These are phyloP conservation scores for Trematomus loennbergii DNA, from an alignment of 2,113 vertebrate genomes.

Conservation along the genomic window DNA sequence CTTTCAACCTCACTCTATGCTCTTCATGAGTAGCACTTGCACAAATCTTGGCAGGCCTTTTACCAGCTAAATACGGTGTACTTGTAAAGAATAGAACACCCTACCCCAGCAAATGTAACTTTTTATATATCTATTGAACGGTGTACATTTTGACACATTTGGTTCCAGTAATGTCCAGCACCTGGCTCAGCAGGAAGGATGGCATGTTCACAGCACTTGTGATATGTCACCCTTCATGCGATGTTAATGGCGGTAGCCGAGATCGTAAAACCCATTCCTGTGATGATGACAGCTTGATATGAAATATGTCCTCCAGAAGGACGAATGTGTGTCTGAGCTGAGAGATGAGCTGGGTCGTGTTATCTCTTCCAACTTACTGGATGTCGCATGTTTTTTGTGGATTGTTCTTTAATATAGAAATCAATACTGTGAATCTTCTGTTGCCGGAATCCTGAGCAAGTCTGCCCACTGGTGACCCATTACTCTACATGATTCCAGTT, in stretches of 20 bases:
- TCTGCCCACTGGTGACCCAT: conserved; percentile 38
- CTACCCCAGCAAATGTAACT: not conserved
- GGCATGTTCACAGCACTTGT: conserved; percentile 51
- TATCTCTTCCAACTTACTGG: conserved; percentile 22
- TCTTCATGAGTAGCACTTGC: conserved; percentile 28
- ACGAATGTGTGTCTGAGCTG: conserved; percentile 53
- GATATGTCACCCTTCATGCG: conserved; percentile 67
- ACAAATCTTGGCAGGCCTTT: not conserved
- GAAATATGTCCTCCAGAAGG: conserved; percentile 73
- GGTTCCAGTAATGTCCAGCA: not conserved
- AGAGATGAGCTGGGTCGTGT: conserved; percentile 31
- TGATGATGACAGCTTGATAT: conserved; percentile 78
- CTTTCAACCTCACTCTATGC: conserved; percentile 41
- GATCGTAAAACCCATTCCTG: conserved; percentile 72
- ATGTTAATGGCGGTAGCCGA: conserved; percentile 71
- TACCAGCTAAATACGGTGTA: not conserved
- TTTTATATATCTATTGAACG: not conserved
- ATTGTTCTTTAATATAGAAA: conserved; percentile 34
- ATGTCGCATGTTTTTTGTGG: conserved; percentile 25
- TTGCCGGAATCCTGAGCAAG: conserved; percentile 20
- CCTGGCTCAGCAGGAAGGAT: conserved; percentile 14
- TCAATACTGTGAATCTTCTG: conserved; percentile 25
- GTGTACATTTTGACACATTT: not conserved
- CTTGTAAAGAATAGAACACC: not conserved
- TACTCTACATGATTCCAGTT: conserved; percentile 45